These are phyloP conservation scores for Prionailurus viverrinus DNA, from an alignment of 2,113 vertebrate genomes.

Conservation along the genomic window DNA sequence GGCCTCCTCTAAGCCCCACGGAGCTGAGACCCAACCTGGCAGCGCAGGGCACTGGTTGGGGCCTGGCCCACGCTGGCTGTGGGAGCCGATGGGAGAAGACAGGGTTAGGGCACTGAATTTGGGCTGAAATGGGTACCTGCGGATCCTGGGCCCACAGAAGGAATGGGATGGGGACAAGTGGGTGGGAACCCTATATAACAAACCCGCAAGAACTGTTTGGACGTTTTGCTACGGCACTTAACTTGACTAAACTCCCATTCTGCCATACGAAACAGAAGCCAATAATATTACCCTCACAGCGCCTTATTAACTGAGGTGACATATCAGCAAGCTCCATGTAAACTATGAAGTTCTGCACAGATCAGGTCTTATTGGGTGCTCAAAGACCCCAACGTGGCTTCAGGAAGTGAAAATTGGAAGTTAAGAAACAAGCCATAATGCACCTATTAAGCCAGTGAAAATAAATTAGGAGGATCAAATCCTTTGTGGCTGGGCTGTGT, in stretches of 20 bases:
- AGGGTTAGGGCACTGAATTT: neutral
- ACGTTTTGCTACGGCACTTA: neutral
- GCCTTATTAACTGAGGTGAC: neutral
- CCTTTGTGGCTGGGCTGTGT: neutral
- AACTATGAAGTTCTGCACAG: slow-evolving; percentile 31
- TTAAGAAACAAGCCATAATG: neutral
- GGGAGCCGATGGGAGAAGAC: neutral
- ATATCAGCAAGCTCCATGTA: neutral
- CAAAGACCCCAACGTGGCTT: neutral
- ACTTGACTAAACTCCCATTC: neutral
- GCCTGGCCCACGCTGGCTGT: neutral
- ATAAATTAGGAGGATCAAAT: slow-evolving; percentile 8
- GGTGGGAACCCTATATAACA: neutral
- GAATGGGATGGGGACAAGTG: neutral
- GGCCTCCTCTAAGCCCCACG: neutral
- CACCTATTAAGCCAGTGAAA: neutral
- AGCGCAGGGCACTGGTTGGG: neutral
- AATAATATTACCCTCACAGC: rapidly evolving
- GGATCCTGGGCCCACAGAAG: neutral
- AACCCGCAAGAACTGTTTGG: neutral
- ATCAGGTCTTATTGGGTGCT: neutral
- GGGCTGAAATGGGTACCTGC: neutral
- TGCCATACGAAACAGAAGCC: neutral
- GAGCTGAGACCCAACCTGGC: neutral
- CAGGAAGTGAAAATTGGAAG: neutral